These are phyloP conservation scores for Saccostrea cuccullata DNA, from an alignment of 1,140 invertebrate species.

Conservation along the genomic window DNA sequence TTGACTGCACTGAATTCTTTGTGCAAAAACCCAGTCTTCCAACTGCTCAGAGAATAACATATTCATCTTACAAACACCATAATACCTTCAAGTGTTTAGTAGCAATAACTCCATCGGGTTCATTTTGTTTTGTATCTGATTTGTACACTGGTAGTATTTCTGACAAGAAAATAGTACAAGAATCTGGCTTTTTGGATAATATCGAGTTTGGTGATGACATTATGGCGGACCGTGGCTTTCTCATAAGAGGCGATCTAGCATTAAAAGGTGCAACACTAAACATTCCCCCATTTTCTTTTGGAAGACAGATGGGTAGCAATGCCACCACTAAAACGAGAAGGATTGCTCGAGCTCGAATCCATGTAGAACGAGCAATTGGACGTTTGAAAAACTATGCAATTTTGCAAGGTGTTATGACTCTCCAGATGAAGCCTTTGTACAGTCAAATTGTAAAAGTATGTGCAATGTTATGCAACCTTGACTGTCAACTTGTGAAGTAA, in stretches of 20 bases:
- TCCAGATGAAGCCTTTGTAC: neutral
- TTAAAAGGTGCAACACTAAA: constrained; percentile 54
- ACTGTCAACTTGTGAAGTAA: constrained; percentile 27
- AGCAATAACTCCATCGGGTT: too few species aligned
- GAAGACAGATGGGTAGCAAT: constrained; percentile 30
- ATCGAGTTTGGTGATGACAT: constrained; percentile 56
- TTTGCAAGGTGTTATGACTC: constrained; percentile 10
- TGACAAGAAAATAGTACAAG: too few species aligned
- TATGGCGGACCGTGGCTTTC: constrained; percentile 62
- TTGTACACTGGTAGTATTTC: too few species aligned
- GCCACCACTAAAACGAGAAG: too few species aligned
- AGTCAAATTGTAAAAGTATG: constrained; percentile 21
- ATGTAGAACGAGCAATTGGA: too few species aligned
- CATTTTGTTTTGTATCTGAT: too few species aligned
- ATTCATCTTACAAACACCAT: too few species aligned
- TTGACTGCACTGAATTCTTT: too few species aligned
- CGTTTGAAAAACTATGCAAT: constrained; percentile 34
- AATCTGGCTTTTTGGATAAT: constrained; percentile 66
- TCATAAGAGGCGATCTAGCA: constrained; percentile 57
- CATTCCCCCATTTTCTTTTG: constrained; percentile 58
- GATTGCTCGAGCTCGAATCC: too few species aligned
- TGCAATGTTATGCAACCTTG: constrained; percentile 35
- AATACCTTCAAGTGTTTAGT: too few species aligned
- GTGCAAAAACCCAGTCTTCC: too few species aligned
- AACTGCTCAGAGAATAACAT: too few species aligned